Percentiles rank a stretch among this genome's conserved stretches.
These are phyloP conservation scores for Nesospiza acunhae DNA, from an alignment of 2,113 vertebrate genomes.

Conservation along the genomic window DNA sequence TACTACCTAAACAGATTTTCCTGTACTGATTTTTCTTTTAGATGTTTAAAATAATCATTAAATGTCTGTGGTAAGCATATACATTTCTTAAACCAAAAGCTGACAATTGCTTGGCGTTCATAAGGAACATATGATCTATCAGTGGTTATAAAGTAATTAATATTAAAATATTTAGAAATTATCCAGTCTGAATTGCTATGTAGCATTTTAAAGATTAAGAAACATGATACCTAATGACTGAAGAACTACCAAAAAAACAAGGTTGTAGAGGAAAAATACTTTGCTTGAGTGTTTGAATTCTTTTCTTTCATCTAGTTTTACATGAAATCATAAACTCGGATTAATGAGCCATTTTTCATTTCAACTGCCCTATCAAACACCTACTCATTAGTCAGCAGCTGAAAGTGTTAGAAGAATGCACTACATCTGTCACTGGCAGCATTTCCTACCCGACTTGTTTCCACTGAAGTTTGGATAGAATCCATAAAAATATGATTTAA, in stretches of 20 bases:
- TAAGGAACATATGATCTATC: not conserved
- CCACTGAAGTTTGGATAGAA: conserved; percentile 17
- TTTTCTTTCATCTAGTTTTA: not conserved
- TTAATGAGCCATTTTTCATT: conserved; percentile 43
- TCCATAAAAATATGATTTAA: conserved; percentile 15
- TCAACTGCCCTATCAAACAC: conserved; percentile 61
- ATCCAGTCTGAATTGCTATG: not conserved
- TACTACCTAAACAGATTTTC: not conserved
- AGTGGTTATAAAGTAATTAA: not conserved
- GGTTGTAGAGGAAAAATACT: not conserved
- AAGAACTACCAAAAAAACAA: not conserved
- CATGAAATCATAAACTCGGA: conserved; percentile 40
- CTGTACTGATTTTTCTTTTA: not conserved
- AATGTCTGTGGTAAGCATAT: not conserved
- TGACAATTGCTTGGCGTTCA: not conserved
- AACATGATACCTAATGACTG: not conserved
- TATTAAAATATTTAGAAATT: not conserved
- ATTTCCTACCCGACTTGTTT: conserved; percentile 58
- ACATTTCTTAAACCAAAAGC: not conserved
- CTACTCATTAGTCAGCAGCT: conserved; percentile 66
- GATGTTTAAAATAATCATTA: not conserved
- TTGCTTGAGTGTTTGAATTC: not conserved
- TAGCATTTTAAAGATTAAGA: not conserved
- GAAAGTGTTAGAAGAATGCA: conserved; percentile 46
- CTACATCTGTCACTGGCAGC: conserved; percentile 58